Percentiles rank a stretch among this genome's conserved stretches.
Conservation (phyloP, 2,797 vertebrate genomes). For the Decapterus maruadsi region DNA sequence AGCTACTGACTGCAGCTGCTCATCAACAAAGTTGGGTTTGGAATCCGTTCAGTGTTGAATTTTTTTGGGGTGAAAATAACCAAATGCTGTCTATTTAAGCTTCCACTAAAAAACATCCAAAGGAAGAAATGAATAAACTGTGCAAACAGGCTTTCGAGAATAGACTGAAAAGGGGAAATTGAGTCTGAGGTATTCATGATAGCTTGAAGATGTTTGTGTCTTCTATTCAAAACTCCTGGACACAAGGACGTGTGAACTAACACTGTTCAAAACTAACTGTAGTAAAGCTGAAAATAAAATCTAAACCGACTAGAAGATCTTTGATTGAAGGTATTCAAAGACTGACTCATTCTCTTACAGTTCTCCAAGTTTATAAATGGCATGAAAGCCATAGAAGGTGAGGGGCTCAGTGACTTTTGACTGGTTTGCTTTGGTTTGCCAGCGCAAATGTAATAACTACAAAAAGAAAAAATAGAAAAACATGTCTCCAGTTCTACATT, state of each 20-base stretch:
- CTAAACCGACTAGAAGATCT: background rate
- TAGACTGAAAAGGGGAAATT: background rate
- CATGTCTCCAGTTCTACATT: background rate
- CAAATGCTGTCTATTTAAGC: too few relatives aligned
- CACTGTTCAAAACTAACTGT: background rate
- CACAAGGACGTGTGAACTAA: background rate
- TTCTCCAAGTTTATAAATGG: background rate
- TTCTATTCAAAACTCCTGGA: background rate
- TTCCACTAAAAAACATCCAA: background rate
- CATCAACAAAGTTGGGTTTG: background rate
- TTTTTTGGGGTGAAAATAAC: background rate
- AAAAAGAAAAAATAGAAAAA: background rate
- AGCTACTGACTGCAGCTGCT: background rate
- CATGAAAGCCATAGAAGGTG: background rate
- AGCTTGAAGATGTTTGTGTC: background rate
- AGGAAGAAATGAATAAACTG: background rate
- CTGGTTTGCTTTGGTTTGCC: background rate
- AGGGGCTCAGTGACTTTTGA: background rate
- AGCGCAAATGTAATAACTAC: background rate
- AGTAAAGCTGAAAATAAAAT: background rate
- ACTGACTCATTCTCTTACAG: background rate
- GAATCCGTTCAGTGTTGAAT: background rate
- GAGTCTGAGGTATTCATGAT: background rate
- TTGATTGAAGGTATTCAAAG: background rate
- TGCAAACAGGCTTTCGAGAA: background rate